A percentile compares a stretch with the other conserved stretches of the same genome.
phyloP scores from a whole-genome alignment of 1,140 invertebrate species.

The Pogonomyrmex barbatus region DNA sequence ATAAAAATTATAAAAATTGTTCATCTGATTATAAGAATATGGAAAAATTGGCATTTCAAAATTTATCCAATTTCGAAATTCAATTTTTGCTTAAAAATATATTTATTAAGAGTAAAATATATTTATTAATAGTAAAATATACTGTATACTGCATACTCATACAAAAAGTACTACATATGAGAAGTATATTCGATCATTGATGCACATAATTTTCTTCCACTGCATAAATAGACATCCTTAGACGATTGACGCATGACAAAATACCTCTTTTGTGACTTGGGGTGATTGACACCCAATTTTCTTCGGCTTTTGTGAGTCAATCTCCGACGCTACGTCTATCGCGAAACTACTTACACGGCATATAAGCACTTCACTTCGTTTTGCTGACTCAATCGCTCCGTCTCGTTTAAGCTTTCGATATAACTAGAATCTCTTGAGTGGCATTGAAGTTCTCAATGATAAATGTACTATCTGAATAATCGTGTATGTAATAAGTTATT shows the following conservation, averaged over 20 bases:
- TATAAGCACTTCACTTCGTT: conserved; percentile 57
- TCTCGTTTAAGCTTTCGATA: conserved; percentile 47
- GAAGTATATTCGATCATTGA: conserved; percentile 1
- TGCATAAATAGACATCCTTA: conserved; percentile 49
- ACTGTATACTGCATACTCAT: not conserved
- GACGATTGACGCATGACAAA: conserved; percentile 58
- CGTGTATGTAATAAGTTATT: not conserved
- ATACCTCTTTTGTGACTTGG: conserved; percentile 45
- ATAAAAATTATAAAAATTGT: no score
- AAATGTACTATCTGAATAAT: not conserved
- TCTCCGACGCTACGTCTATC: conserved; percentile 52
- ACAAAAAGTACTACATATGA: not conserved
- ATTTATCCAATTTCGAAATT: not conserved
- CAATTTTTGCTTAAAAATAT: not conserved
- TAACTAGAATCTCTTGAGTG: not conserved
- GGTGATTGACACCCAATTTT: conserved; percentile 61
- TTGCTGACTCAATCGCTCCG: conserved; percentile 45
- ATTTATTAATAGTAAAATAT: not conserved
- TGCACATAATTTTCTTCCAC: conserved; percentile 34
- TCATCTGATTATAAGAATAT: not conserved
- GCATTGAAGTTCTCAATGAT: conserved; percentile 36
- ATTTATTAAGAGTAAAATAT: not conserved
- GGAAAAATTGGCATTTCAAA: not conserved
- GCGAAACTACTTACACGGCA: conserved; percentile 46
- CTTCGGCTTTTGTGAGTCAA: conserved; percentile 63